Evolutionary conservation across 1,140 invertebrate species (phyloP), one percentile per base, ranked within the genome.

Genomic region (Dolichoris vasculosae): DNA sequence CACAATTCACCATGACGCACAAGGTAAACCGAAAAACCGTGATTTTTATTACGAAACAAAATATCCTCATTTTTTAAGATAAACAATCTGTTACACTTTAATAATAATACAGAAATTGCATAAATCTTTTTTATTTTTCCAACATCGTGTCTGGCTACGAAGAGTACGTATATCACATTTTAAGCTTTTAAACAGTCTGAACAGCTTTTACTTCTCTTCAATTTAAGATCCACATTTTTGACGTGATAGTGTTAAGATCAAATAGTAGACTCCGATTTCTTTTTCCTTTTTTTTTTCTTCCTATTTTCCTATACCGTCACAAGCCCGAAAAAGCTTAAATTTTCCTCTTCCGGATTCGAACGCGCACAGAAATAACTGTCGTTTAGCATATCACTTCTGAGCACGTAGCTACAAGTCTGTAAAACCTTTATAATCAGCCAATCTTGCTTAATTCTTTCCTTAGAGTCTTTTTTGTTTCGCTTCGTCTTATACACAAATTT

Each of bases 401-500:
- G 64, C 78, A 76, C 63, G 59, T 64, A 59, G 40, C 0, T n/a
- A 85, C 51, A 82, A 79, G 40, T 82, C 84, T 73, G 51, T 86
- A n/a, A n/a, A n/a, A n/a, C n/a, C n/a, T n/a, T n/a, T n/a, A n/a
- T n/a, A 78, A 63, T 40, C 40, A 43, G 69, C 46, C 26, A 13
- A 46, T 83, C 26, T 59, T 86, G 48, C 76, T 78, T 63, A 43
- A 67, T 86, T 48, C 32, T 76, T 73, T 77, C 40, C 15, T 69
- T 46, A 15, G 26, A 77, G 40, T 86, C 32, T 59, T 20, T 76
- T 82, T 82, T 69, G 2, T n/a, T 82, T 85, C 59, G 46, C 73
- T 69, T 84, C 83, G 73, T 67, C 83, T 85, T 90, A 87, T 90
- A 89, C 88, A 89, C 80, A 90, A 87, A 90, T 90, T 90, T 90